Evolutionary conservation across 2,888 invertebrate species (phyloP).

Genomic region (Tenthredo notha): DNA sequence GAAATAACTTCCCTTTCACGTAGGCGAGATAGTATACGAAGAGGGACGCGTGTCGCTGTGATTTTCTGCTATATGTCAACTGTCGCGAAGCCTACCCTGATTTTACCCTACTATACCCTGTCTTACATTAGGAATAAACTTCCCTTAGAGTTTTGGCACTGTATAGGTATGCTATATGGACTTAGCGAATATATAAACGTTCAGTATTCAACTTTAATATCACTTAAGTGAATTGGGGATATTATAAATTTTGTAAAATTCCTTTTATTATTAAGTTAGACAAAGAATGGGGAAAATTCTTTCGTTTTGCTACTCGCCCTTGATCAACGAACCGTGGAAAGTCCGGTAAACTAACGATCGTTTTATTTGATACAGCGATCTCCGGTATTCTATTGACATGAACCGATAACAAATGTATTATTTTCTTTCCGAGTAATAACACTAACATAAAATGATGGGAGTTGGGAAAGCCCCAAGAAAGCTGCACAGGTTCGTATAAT

Average conservation of each 20-base stretch:
- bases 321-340: conserved; percentile 8
- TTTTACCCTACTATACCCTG: neutral
- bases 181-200: neutral
- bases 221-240: neutral
- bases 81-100: neutral
- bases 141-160: neutral
- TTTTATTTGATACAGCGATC: conserved; percentile 34
- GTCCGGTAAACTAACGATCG: conserved; percentile 22
- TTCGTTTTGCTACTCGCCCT: neutral
- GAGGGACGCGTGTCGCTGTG: conserved; percentile 27
- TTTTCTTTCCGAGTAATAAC: conserved; percentile 47
- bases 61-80: conserved; percentile 35
- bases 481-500: conserved; percentile 36
- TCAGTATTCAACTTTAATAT: neutral
- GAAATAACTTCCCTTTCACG: conserved; percentile 37
- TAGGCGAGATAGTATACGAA: conserved; percentile 32
- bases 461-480: conserved; percentile 35
- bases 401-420: conserved; percentile 45
- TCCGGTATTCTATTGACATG: conserved; percentile 24
- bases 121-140: conserved; percentile 13
- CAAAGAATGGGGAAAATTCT: neutral
- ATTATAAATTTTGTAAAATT: neutral
- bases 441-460: conserved; percentile 27
- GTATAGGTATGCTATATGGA: neutral
- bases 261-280: neutral